Percentiles rank a stretch among this genome's conserved stretches.
phyloP scores from a whole-genome alignment of 2,113 vertebrate species.

The Campylomormyrus numenius region DNA sequence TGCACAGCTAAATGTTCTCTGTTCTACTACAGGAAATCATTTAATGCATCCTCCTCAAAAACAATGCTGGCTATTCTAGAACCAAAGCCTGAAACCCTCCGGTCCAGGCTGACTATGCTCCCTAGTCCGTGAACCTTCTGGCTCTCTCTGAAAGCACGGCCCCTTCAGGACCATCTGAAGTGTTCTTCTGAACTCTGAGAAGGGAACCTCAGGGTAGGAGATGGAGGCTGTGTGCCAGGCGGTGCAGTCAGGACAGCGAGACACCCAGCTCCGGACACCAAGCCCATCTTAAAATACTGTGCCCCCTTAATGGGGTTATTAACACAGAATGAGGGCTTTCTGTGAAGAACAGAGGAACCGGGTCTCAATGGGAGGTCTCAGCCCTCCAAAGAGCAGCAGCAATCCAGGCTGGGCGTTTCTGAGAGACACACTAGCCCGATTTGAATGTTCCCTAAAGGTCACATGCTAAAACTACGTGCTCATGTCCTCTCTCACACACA shows the following conservation, averaged over 20 bases:
- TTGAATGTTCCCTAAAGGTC: background rate
- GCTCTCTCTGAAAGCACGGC: background rate
- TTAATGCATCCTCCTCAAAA: background rate
- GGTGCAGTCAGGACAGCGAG: background rate
- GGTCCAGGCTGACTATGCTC: background rate
- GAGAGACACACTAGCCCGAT: background rate
- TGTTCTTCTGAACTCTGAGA: background rate
- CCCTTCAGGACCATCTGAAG: background rate
- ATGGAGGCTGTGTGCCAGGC: background rate
- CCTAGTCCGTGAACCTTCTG: background rate
- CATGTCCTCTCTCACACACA: background rate
- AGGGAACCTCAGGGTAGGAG: background rate
- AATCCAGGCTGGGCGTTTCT: background rate
- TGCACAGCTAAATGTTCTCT: background rate
- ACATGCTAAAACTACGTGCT: background rate
- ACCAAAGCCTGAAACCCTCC: background rate
- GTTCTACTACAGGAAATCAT: background rate
- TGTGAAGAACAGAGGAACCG: background rate
- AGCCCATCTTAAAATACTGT: background rate
- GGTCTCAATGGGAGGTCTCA: background rate
- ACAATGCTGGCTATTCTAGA: background rate
- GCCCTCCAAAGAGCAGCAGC: background rate
- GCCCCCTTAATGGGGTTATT: constrained; percentile 14
- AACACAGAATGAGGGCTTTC: background rate
- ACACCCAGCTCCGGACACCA: background rate